Base-by-base conservation (phyloP, 2,888 invertebrate genomes). In the Caenorhabditis macrosperma region DNA sequence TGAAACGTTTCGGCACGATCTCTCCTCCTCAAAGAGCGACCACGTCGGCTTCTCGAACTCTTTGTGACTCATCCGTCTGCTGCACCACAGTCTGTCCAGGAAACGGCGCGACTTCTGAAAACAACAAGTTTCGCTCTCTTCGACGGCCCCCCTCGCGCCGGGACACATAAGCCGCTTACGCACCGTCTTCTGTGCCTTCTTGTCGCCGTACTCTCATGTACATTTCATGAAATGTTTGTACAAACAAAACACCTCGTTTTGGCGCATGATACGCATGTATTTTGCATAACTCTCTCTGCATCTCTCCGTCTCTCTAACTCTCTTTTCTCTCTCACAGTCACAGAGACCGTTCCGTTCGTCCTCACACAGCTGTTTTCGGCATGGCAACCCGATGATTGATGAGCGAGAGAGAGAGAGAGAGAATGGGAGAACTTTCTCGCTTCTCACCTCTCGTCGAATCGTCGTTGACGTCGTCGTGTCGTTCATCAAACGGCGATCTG, bases 151-250 rank as follows among this genome's bases (percentile, higher is more conserved):
- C 22, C 59, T 17, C 24, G 26, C 15, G 35, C 17, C 17, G 28
- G 55, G 35, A 28, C 57, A 59, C 59, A 48, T 72, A 72, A 72
- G 72, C 72, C 57, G 72, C 72, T 72, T 72, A 72, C 55, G 64
- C 64, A 64, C 64, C 72, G 54, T 72, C 54, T 63, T 63, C 33
- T 38, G 63, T 35, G 54, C 54, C 54, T 57, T 44, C 44, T 63
- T 46, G 30, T 48, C 35, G 10, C 6, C 17, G 30, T 44, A 33
- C 60, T 59, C 54, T 30, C 52, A 44, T 41, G 63, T 71, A 55
- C 61, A 71, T 52, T 64, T 61, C 64, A 57, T 72, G 55, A 55
- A 24, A 55, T 72, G 46, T 63, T 72, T 64, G 55, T 35, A 57
- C 57, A 72, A 72, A 72, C 72, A 72, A 69, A 69, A 33, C 41